Base-by-base conservation (phyloP, 2,797 vertebrate species). In the Pteronotus mesoamericanus region DNA sequence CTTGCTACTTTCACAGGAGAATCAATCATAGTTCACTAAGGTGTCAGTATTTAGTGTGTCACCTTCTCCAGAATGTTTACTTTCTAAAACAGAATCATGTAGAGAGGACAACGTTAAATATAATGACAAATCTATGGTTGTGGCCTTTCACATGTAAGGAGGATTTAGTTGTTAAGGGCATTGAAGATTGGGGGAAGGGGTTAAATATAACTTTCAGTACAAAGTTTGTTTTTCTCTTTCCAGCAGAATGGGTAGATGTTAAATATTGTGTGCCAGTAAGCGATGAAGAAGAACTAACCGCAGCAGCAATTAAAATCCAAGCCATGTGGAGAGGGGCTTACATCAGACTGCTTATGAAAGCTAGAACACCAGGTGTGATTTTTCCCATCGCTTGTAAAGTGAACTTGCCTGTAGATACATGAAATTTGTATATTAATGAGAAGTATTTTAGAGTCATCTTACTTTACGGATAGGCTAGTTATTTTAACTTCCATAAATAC, bases 281-380 rank as follows among this genome's bases (percentile, higher is more conserved):
- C 59, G 98, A 98, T 84, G 98, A 9, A 95, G 97, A 98, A 92
- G 99, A 99, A 98, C 96, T 89, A 82, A 93, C 94, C 85, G 99
- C 99, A 85, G 99, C 99, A 42, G 98, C 98, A 93, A 96, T 97
- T 39, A 96, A 98, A 98, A 97, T 99, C 59, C 99, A 99, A 97
- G 98, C 99, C 44, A 57, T 94, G 86, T 99, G 99, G 98, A 99
- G 97, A 98, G 98, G 98, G 9, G 37, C 94, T 26, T 98, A 98
- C 6, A 89, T 98, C 83, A 98, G 98, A 80, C 53, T 97, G 90
- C 95, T 99, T 84, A 82, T 99, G 61, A 98, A 97, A 39, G 99
- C 99, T 89, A 98, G 98, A 94, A 98, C 94, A 95, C 98, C 99
- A 98, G 99, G 99, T 99, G 97, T 10, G 18, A 12, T 26, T 88